Evolutionary conservation across 2,888 invertebrate species (phyloP), one percentile per base, ranked within the genome.

Genomic region (Cheilosia urbana): DNA sequence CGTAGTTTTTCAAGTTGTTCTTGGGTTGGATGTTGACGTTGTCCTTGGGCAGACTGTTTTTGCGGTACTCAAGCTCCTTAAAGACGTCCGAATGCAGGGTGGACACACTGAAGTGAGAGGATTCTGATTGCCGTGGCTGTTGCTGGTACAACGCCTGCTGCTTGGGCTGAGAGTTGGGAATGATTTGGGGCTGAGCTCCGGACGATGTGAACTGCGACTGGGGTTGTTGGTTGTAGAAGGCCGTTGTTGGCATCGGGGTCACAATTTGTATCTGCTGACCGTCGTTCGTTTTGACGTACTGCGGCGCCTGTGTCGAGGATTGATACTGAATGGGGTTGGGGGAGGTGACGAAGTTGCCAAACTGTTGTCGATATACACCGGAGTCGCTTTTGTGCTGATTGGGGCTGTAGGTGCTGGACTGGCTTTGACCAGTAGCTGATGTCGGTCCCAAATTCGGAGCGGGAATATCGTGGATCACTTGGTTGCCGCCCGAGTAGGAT

Each of bases 41-140:
- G 34, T 75, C 19, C n/a, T 80, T 57, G 2, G 58, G 2, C 4
- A 57, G 5, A 17, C 49, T 65, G 40, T 68, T 78, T n/a, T 78
- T 87, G 6, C 90, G 89, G 62, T 90, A 90, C 51, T 91, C 90
- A 27, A 92, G 87, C 87, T 92, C 91, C 65, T 90, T 90, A 75
- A 92, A 91, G 15, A 91, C 92, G 87, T 92, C 92, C 30, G 91
- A 90, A 69, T 92, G 92, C 51, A 89, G 89, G 2, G 91, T 92
- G 19, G 92, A 92, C 4, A 92, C 92, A 66, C 92, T 90, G 68
- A 89, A 91, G 4, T 91, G 90, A 0, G 91, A 90, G 9, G 71
- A 68, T 24, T 85, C 71, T 1, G 81, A 63, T n/a, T 85, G 81
- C 4, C 85, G 81, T 0, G 85, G 76, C 21, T 85, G 80, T 0